Percentiles rank a stretch among this genome's conserved stretches.
Conservation (phyloP, 2,888 invertebrate species). For the Miltochrista miniata region DNA sequence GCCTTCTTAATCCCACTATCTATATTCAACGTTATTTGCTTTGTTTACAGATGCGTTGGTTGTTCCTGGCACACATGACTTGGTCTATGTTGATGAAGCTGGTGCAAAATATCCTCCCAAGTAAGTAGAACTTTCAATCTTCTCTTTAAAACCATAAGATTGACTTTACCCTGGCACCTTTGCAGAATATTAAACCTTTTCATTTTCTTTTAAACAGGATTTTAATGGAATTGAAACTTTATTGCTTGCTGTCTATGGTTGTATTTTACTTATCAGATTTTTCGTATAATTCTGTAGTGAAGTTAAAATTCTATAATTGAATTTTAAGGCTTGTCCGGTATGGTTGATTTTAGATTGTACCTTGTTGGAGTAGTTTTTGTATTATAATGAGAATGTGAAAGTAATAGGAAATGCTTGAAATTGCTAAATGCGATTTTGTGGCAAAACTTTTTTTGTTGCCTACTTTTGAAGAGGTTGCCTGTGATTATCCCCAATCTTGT, state of each 20-base stretch:
- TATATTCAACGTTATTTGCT: conserved; percentile 47
- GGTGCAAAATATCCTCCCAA: conserved; percentile 34
- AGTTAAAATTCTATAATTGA: conserved; percentile 11
- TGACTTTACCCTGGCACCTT: conserved; percentile 14
- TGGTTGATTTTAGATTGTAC: conserved; percentile 25
- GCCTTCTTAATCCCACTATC: conserved; percentile 17
- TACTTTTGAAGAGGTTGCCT: too few species aligned
- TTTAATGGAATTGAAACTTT: conserved; percentile 39
- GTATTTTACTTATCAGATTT: conserved; percentile 21
- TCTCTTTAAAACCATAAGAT: conserved; percentile 13
- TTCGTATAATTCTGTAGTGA: conserved; percentile 1
- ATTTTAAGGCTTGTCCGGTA: conserved; percentile 9
- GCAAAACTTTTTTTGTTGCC: too few species aligned
- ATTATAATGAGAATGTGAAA: conserved; percentile 63
- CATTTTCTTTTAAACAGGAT: conserved; percentile 19
- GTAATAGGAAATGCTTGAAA: too few species aligned
- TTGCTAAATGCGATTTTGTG: too few species aligned
- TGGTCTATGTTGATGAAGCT: conserved; percentile 49
- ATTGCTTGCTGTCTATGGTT: conserved; percentile 17
- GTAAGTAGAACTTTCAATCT: conserved; percentile 52
- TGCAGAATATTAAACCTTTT: conserved; percentile 21
- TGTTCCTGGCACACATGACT: conserved; percentile 54
- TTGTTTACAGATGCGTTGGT: conserved; percentile 67
- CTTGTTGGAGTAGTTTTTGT: conserved; percentile 60
- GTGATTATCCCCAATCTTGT: too few species aligned